Base-by-base conservation (phyloP, 2,888 invertebrate species). In the Caenorhabditis sinica region DNA sequence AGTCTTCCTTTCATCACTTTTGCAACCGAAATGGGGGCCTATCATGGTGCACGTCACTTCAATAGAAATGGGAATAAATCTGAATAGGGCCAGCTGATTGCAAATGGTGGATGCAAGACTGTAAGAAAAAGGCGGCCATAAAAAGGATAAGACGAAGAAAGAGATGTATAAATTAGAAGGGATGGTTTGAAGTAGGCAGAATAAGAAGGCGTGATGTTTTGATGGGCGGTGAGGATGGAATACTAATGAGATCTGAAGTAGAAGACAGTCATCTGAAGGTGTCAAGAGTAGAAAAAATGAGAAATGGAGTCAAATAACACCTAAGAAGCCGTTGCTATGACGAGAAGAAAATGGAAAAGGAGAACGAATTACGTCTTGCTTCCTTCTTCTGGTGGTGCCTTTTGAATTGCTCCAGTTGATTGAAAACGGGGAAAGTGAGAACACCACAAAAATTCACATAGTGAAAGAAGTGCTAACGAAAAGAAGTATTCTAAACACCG, bases 121-220 rank as follows among this genome's bases (percentile, higher is more conserved):
- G 63, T 69, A 71, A 79, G 63, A 63, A 51, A 40, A 74, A 20
- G 53, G 63, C 71, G 79, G 79, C 23, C 71, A 79, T 72, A 79
- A 79, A 79, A 79, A 79, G 69, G 51, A 49, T 51, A 63, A 65
- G 56, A 71, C 63, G 71, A 71, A 15, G 15, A 15, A 15, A 45
- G 63, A 65, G 75, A 82, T 75, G 82, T 82, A 82, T 82, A 82
- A 82, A 82, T 82, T 82, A 82, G 75, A 69, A 68, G 53, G 17
- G 65, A 68, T 60, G 61, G 13, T 40, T 45, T 51, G 74, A 69
- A 43, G 53, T 33, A n/a, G 30, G 36, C 33, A 43, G 66, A 63
- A 74, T 49, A 40, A 74, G 74, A 53, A 60, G 73, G 72, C 43
- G 51, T 49, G 61, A 61, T 73, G 49, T 63, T 61, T 73, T 72